These are phyloP conservation scores for Oreochromis spilurus DNA, from an alignment of 2,113 vertebrate genomes.

Conservation along the genomic window DNA sequence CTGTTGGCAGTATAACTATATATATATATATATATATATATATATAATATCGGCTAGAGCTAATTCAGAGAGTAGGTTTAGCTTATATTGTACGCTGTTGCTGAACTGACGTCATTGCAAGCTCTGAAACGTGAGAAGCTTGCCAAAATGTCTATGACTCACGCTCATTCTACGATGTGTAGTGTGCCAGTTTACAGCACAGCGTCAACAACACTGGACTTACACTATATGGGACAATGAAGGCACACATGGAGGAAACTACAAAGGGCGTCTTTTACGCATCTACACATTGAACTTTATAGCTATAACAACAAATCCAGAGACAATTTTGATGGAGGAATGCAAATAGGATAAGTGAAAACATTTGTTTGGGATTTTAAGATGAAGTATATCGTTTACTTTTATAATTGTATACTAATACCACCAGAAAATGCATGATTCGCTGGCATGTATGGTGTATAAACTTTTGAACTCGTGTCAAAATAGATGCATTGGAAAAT, in stretches of 20 bases:
- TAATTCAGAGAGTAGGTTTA: background rate
- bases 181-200: conserved; percentile 28
- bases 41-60: background rate
- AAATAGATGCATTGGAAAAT: background rate
- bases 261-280: background rate
- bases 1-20: background rate
- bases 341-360: background rate
- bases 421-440: background rate
- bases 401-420: background rate
- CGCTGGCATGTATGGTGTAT: background rate
- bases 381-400: background rate
- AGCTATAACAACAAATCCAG: background rate
- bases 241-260: conserved; percentile 17
- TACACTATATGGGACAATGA: conserved; percentile 23
- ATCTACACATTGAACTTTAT: conserved; percentile 8
- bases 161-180: conserved; percentile 17
- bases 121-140: conserved; percentile 4
- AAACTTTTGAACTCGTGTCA: background rate
- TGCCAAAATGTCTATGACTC: conserved; percentile 43
- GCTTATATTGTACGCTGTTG: conserved; percentile 4
- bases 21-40: background rate
- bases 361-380: background rate
- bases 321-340: background rate
- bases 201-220: conserved; percentile 34
- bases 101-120: conserved; percentile 7